These are phyloP conservation scores for Troides oblongomaculatus DNA, from an alignment of 2,888 invertebrate species.

Conservation along the genomic window DNA sequence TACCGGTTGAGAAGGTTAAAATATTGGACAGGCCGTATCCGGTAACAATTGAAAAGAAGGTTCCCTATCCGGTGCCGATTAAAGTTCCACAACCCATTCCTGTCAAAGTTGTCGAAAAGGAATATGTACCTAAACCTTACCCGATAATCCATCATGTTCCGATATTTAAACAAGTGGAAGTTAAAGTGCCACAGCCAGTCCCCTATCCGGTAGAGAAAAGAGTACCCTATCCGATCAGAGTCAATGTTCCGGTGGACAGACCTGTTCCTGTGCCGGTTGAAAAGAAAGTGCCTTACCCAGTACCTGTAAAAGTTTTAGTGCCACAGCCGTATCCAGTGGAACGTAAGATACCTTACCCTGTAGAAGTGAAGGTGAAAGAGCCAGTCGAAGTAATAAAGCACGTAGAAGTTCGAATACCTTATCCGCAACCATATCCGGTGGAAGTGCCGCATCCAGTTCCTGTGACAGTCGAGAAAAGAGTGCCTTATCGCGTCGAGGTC, in stretches of 20 bases:
- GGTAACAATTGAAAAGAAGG: slow-evolving; percentile 46
- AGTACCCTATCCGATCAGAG: slow-evolving; percentile 68
- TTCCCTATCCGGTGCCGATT: slow-evolving; percentile 70
- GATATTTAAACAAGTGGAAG: slow-evolving; percentile 62
- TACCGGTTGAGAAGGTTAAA: slow-evolving; percentile 48
- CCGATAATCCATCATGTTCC: slow-evolving; percentile 71
- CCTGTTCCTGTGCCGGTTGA: slow-evolving; percentile 70
- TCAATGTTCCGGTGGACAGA: slow-evolving; percentile 58
- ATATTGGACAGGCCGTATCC: slow-evolving; percentile 48
- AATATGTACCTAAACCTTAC: slow-evolving; percentile 72
- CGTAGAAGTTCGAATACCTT: slow-evolving; percentile 63
- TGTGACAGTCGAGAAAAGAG: slow-evolving; percentile 68
- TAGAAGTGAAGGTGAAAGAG: slow-evolving; percentile 69
- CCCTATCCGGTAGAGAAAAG: slow-evolving; percentile 63
- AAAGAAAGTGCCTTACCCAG: slow-evolving; percentile 65
- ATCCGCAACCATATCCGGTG: slow-evolving; percentile 75
- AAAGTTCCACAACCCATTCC: slow-evolving; percentile 74
- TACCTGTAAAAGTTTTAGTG: slow-evolving; percentile 66
- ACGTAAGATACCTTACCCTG: slow-evolving; percentile 76
- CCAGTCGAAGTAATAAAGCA: slow-evolving; percentile 69
- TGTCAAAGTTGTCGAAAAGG: slow-evolving; percentile 74
- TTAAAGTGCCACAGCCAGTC: slow-evolving; percentile 66
- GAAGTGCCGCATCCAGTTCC: slow-evolving; percentile 77
- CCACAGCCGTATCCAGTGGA: slow-evolving; percentile 77
- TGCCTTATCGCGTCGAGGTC: slow-evolving; percentile 69